Evolutionary conservation across 2,888 invertebrate genomes (phyloP), one percentile per base, ranked within the genome.

Genomic region (Amphiduros pacificus): DNA sequence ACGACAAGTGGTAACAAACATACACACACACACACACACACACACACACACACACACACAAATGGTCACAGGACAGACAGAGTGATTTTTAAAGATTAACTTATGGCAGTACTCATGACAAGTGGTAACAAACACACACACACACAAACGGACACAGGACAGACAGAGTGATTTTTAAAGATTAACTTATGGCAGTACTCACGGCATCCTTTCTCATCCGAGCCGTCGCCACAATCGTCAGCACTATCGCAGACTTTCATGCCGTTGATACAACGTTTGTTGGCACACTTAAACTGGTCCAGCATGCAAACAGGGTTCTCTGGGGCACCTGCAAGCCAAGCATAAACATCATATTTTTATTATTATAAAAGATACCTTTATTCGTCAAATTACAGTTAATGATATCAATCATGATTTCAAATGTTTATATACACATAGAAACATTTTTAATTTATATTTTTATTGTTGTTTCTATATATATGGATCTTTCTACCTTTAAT

Each of bases 221-320:
- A 76, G 0, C 68, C 63, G 63, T 81, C 81, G 0, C 68, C 72
- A 64, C 81, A 81, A 60, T 80, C 77, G 53, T 73, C 70, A n/a
- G 73, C 60, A 32, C 73, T 70, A 66, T 80, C 74, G 69, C 80
- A 80, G 4, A 79, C 76, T 22, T 66, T 62, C 6, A 53, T 59
- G 5, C 65, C 68, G n/a, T 65, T 41, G 6, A 80, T 65, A 67
- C 80, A 80, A 3, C 65, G 55, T 1, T 67, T 65, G 82, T 94
- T 95, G 60, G 88, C 87, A 81, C 96, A 97, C 79, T 96, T 92
- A 88, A 93, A 96, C 74, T 91, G 89, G 60, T 90, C 90, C 9
- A 32, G 27, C 4, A 36, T 32, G 60, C 78, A 78, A 4, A 11
- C 41, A 6, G 40, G 5, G 2, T 26, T 40, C 29, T 20, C 24